phyloP scores from a whole-genome alignment of 2,797 vertebrate genomes.

The Hipposideros larvatus region DNA sequence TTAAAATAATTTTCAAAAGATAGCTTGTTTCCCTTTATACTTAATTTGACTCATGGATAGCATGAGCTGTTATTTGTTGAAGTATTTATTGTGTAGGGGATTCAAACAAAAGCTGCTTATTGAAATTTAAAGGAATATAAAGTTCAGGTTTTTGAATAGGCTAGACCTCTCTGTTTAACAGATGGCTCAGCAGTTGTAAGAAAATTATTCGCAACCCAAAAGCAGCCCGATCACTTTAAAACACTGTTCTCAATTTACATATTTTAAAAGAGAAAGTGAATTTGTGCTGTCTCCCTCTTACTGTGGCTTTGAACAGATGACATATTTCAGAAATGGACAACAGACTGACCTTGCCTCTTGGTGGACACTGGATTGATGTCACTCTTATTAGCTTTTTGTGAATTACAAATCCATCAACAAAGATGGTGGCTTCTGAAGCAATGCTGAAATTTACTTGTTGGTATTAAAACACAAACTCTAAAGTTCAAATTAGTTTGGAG shows the following conservation, averaged over 20 bases:
- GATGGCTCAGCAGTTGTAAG: constrained; percentile 87
- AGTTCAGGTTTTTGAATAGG: constrained; percentile 81
- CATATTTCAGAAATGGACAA: constrained; percentile 37
- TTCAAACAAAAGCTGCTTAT: constrained; percentile 87
- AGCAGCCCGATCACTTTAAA: constrained; percentile 81
- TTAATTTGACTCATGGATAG: constrained; percentile 63
- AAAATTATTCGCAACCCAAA: constrained; percentile 85
- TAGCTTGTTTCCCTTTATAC: constrained; percentile 39
- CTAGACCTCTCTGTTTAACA: constrained; percentile 84
- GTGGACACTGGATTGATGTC: not conserved
- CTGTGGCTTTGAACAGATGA: constrained; percentile 14
- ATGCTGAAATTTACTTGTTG: not conserved
- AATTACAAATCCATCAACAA: not conserved
- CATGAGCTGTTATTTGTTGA: constrained; percentile 82
- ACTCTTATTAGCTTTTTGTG: not conserved
- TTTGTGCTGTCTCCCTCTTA: constrained; percentile 61
- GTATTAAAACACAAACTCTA: not conserved
- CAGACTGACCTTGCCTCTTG: not conserved
- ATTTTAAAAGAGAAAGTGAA: constrained; percentile 83
- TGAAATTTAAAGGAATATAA: constrained; percentile 82
- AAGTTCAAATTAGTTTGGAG: not conserved
- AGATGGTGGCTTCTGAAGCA: not conserved
- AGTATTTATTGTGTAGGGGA: constrained; percentile 82
- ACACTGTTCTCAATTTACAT: constrained; percentile 79
- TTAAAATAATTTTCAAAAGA: constrained; percentile 64